A percentile compares a stretch with the other conserved stretches of the same genome.
phyloP scores from a whole-genome alignment of 2,113 vertebrate genomes.

The Python bivittatus region DNA sequence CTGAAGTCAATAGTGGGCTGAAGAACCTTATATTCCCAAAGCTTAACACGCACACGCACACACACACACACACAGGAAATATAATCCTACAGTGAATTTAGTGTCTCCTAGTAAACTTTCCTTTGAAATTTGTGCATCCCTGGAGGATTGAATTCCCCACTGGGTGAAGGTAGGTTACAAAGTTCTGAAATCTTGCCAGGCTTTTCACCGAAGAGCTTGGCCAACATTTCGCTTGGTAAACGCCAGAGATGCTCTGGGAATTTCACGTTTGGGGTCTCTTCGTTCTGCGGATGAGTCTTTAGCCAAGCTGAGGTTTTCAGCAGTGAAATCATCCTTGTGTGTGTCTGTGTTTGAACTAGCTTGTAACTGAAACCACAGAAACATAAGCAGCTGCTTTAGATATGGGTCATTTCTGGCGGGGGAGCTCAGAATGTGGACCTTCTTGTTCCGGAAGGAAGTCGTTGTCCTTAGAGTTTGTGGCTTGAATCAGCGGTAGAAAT shows the following conservation, averaged over 20 bases:
- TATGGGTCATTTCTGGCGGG: too few species aligned
- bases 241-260: conserved; percentile 63
- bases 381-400: too few species aligned
- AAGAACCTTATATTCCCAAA: conserved; percentile 54
- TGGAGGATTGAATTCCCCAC: conserved; percentile 77
- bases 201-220: conserved; percentile 78
- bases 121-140: conserved; percentile 77
- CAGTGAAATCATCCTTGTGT: conserved; percentile 35
- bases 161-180: conserved; percentile 78
- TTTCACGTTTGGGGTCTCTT: conserved; percentile 49
- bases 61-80: conserved; percentile 64
- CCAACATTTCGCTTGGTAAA: conserved; percentile 75
- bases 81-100: conserved; percentile 71
- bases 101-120: conserved; percentile 78
- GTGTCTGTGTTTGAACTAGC: too few species aligned
- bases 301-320: conserved; percentile 44
- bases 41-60: conserved; percentile 67
- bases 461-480: too few species aligned
- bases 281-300: conserved; percentile 40
- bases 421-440: too few species aligned
- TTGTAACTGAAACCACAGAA: too few species aligned
- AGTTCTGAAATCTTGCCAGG: conserved; percentile 73
- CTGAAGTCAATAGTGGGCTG: too few species aligned
- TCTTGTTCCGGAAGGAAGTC: too few species aligned
- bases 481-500: too few species aligned